phyloP scores from a whole-genome alignment of 92 coral and sea anemone genomes.

The Phenganax stokvisi region DNA sequence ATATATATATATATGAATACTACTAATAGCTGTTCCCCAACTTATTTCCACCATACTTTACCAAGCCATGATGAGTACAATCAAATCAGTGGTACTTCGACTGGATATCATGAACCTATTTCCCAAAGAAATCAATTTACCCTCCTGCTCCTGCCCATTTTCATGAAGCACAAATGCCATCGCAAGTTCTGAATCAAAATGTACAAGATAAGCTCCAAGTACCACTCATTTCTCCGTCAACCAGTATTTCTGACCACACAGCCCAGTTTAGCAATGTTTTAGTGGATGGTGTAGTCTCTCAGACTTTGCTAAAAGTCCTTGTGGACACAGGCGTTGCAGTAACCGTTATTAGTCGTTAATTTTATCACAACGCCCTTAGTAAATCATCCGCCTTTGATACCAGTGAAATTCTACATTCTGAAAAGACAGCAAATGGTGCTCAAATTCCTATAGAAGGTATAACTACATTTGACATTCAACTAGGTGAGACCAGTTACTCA shows the following conservation, averaged over 20 bases:
- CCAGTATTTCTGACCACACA: neutral
- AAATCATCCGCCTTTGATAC: too few species aligned
- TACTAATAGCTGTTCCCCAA: neutral
- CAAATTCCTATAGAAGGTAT: conserved; percentile 1
- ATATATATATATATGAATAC: too few species aligned
- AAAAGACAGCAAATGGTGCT: conserved; percentile 21
- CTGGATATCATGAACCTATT: neutral
- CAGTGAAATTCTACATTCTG: conserved; percentile 1
- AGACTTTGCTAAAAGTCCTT: neutral
- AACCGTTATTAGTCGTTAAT: neutral
- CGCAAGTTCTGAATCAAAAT: neutral
- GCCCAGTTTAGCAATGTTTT: neutral
- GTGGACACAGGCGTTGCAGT: conserved; percentile 8
- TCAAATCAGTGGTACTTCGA: conserved; percentile 1
- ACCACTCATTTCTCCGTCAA: neutral
- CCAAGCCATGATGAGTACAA: neutral
- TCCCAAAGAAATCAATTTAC: neutral
- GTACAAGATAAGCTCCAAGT: neutral
- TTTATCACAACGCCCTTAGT: too few species aligned
- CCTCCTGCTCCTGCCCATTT: neutral
- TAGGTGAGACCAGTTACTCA: neutral
- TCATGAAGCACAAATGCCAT: neutral
- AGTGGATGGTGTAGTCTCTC: neutral
- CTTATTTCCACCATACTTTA: neutral
- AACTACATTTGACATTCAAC: neutral